Conservation (phyloP, 2,797 vertebrate species). For the Micrastur ruficollis region DNA sequence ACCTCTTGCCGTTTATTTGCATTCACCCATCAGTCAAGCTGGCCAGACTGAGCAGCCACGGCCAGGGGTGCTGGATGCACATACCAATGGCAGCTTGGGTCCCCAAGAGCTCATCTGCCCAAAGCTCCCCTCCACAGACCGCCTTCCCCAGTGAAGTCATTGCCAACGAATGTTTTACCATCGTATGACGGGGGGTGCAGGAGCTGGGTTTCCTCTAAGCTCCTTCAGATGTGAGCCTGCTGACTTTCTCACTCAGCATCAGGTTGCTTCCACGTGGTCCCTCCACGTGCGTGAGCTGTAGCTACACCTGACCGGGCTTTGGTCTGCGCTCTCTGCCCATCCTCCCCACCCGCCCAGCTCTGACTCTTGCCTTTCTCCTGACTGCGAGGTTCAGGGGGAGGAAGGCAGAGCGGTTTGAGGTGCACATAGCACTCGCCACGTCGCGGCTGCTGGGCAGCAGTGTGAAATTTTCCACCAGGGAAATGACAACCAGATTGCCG, state of each 20-base stretch:
- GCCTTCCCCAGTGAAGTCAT: background rate
- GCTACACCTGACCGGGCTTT: background rate
- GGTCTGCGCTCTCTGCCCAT: background rate
- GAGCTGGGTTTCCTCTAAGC: background rate
- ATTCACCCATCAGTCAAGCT: background rate
- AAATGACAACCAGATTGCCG: conserved; percentile 40
- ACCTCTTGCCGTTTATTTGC: background rate
- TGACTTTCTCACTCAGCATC: background rate
- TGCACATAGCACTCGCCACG: background rate
- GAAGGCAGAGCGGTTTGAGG: background rate
- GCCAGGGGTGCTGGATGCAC: background rate
- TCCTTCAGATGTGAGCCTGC: background rate
- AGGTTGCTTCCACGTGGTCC: background rate
- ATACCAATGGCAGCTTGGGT: background rate
- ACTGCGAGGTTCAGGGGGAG: background rate
- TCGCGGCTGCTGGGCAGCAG: background rate
- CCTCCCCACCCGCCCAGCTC: background rate
- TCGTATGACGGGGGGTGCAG: background rate
- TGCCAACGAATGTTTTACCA: background rate
- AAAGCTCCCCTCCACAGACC: background rate
- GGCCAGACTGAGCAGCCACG: background rate
- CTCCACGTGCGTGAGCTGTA: background rate
- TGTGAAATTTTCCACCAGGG: conserved; percentile 52
- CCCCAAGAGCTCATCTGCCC: background rate
- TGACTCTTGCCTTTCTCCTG: background rate